These are phyloP conservation scores for Platygyra sinensis DNA, from an alignment of 64 coral and sea anemone species.

Conservation along the genomic window DNA sequence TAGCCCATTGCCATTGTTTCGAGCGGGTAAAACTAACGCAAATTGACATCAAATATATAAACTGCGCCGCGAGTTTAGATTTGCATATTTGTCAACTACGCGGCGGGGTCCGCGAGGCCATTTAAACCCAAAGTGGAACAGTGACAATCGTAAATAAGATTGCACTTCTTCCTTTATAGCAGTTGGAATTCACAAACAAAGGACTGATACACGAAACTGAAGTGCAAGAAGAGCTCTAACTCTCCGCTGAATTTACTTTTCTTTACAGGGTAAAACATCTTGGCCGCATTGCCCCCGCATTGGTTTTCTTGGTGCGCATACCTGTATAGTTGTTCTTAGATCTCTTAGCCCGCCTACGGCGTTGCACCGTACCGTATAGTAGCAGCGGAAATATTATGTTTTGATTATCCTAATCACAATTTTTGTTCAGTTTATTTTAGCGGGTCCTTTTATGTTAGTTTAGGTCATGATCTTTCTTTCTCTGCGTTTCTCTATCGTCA, in stretches of 20 bases:
- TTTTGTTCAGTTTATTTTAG: no score
- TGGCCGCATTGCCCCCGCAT: background rate
- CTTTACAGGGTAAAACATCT: background rate
- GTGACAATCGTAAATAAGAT: background rate
- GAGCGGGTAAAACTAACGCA: background rate
- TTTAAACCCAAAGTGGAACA: background rate
- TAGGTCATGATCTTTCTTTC: background rate
- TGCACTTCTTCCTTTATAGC: no score
- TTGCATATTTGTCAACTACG: slow-evolving; percentile 5
- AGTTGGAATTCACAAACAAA: background rate
- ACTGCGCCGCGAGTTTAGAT: background rate
- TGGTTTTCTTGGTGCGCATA: background rate
- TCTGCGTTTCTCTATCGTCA: background rate
- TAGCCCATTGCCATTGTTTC: no score
- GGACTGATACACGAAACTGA: background rate
- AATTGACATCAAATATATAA: slow-evolving; percentile 23
- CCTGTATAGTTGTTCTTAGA: background rate
- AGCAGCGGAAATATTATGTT: background rate
- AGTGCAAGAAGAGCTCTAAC: background rate
- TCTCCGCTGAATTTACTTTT: background rate
- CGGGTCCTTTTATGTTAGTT: background rate
- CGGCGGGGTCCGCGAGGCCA: background rate
- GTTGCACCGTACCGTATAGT: background rate
- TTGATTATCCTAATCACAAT: background rate
- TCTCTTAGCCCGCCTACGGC: background rate